A percentile compares a stretch with the other conserved stretches of the same genome.
These are phyloP conservation scores for Sebastes dallii DNA, from an alignment of 2,797 vertebrate species.

Conservation along the genomic window DNA sequence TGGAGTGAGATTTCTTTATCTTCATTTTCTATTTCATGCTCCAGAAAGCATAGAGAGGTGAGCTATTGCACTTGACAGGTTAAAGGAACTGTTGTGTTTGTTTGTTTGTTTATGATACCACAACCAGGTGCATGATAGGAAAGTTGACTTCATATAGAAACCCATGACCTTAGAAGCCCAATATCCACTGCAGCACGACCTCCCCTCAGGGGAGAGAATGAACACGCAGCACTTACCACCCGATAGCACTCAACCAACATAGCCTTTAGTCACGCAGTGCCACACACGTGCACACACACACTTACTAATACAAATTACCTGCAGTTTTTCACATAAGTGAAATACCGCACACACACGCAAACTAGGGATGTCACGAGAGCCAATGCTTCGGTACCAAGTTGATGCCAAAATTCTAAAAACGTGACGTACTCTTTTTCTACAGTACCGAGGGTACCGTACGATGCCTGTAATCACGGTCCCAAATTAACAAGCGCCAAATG, in stretches of 20 bases:
- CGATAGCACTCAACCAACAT: constrained; percentile 65
- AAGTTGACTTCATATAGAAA: constrained; percentile 45
- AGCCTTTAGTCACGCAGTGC: constrained; percentile 31
- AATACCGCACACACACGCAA: background rate
- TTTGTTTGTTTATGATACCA: constrained; percentile 16
- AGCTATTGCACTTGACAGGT: constrained; percentile 8
- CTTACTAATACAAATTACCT: background rate
- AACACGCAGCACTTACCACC: constrained; percentile 73
- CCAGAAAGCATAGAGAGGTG: background rate
- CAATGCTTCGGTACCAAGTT: too few species aligned
- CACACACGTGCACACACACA: background rate
- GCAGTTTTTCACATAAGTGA: constrained; percentile 1
- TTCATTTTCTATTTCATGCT: background rate
- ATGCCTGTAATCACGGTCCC: too few species aligned
- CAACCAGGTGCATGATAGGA: constrained; percentile 16
- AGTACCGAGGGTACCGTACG: too few species aligned
- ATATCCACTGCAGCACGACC: constrained; percentile 36
- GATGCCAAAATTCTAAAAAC: too few species aligned
- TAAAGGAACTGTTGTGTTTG: constrained; percentile 2
- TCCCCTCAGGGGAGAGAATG: constrained; percentile 34
- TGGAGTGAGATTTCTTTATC: background rate
- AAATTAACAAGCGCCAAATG: too few species aligned
- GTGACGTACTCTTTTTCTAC: too few species aligned
- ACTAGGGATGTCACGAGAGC: background rate
- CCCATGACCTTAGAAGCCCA: constrained; percentile 48